A percentile compares a stretch with the other conserved stretches of the same genome.
These are phyloP conservation scores for Amphimedon queenslandica DNA, from an alignment of 37 sponge, comb jelly and placozoan genomes.

Conservation along the genomic window DNA sequence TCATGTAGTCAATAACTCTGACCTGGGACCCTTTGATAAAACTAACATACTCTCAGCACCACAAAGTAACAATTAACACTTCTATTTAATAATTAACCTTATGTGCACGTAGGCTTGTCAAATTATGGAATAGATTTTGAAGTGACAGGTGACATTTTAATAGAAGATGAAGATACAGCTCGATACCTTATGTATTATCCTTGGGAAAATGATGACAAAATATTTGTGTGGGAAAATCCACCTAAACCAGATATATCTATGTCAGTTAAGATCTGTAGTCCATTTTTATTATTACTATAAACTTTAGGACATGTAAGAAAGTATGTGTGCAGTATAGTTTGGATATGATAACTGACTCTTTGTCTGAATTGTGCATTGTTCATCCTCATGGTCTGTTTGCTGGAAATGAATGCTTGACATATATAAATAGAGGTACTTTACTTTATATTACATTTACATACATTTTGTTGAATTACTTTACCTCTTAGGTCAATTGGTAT, in stretches of 20 bases:
- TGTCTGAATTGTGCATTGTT: not conserved
- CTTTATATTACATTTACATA: not conserved
- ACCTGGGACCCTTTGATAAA: not conserved
- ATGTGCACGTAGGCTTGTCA: not conserved
- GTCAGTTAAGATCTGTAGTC: not conserved
- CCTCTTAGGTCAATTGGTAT: conserved; percentile 8
- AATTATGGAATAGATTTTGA: not conserved
- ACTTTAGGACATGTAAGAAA: not conserved
- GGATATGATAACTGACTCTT: not conserved
- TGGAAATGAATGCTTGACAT: conserved; percentile 14
- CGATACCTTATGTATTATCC: conserved; percentile 1
- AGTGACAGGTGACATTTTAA: not conserved
- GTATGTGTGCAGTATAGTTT: not conserved
- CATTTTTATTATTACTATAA: not conserved
- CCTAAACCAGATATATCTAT: not conserved
- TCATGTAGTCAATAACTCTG: not conserved
- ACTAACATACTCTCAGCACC: not conserved
- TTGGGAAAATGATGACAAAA: conserved; percentile 9
- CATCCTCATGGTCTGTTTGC: conserved; percentile 5
- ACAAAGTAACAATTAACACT: not conserved
- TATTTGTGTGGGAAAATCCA: not conserved
- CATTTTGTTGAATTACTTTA: not conserved
- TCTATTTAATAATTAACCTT: not conserved
- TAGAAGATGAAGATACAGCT: conserved; percentile 1
- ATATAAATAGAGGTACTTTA: conserved; percentile 4